Evolutionary conservation across 2,888 invertebrate species (phyloP), one percentile per base, ranked within the genome.

Genomic region (Mechanitis mazaeus): DNA sequence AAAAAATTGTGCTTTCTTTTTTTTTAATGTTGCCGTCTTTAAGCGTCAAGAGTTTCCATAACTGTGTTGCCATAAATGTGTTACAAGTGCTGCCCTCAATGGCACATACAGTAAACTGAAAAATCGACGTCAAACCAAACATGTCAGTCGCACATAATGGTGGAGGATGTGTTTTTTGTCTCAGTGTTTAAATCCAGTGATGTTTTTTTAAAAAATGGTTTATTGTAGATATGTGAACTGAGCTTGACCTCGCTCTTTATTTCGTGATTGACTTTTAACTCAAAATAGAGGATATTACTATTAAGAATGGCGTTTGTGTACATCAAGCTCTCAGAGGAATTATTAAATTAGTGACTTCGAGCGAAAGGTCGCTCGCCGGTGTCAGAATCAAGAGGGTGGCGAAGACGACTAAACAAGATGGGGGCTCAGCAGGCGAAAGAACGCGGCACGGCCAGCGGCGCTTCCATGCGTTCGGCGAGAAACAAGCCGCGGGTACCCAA

Each of bases 371-470:
- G 68, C 66, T 68, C 63, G 68, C 68, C 69, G 68, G 71, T 68
- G 61, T 69, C 68, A 88, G 81, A 87, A 95, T 95, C 94, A 95
- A 95, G 87, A 95, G 95, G 84, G 95, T 95, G 92, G 70, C 71
- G 69, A 65, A 65, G 69, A 64, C 67, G 67, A 60, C 63, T 64
- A 69, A 59, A 68, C 66, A 91, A 83, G 84, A 97, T 97, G 97
- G 97, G 97, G 87, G 96, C 96, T 83, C 97, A 97, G 93, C 97
- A 96, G 92, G 96, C 95, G 84, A 97, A 97, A 91, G 97, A 97
- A 91, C 94, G 95, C 84, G 93, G 94, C 78, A 92, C 94, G 78
- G 92, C 93, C 78, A 91, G 92, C 82, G 95, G 93, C 77, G 93
- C 93, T 79, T 93, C 95, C 73, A 92, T 94, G 81, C 93, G 95